These are phyloP conservation scores for Koerneria pararmatus DNA, from an alignment of 2,888 invertebrate species.

Conservation along the genomic window DNA sequence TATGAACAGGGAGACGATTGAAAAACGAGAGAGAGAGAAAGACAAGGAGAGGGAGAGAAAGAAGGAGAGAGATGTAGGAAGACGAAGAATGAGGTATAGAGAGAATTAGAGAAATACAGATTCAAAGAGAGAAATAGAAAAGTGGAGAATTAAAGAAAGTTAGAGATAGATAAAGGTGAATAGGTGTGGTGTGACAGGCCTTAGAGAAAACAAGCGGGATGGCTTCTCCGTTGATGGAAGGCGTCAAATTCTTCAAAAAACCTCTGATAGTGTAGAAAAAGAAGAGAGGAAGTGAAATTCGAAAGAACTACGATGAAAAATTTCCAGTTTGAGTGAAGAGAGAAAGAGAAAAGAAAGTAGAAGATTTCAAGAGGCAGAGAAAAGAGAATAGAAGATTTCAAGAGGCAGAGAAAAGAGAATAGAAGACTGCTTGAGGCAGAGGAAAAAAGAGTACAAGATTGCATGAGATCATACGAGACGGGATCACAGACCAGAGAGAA, in stretches of 20 bases:
- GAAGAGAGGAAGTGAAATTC: too few relatives aligned
- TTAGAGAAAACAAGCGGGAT: too few relatives aligned
- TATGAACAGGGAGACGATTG: background rate
- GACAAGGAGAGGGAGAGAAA: slow-evolving; percentile 1
- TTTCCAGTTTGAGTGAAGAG: slow-evolving; percentile 29
- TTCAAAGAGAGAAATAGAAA: background rate
- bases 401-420: slow-evolving; percentile 12
- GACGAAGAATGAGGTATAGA: background rate
- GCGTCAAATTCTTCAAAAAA: too few relatives aligned
- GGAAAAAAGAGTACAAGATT: background rate
- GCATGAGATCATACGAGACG: background rate
- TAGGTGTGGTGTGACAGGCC: too few relatives aligned
- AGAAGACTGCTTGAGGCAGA: background rate
- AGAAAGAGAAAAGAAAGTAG: too few relatives aligned
- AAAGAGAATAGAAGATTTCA: too few relatives aligned
- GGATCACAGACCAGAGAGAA: background rate
- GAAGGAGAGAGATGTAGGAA: background rate
- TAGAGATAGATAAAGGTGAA: background rate
- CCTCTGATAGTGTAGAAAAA: too few relatives aligned
- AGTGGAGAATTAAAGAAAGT: background rate
- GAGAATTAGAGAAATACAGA: slow-evolving; percentile 10
- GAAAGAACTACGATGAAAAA: slow-evolving; percentile 30
- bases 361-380: too few relatives aligned
- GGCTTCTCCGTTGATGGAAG: too few relatives aligned
- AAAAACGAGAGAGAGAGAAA: slow-evolving; percentile 4